Conservation (phyloP, 2,797 vertebrate species). For the Neomorphus geoffroyi region DNA sequence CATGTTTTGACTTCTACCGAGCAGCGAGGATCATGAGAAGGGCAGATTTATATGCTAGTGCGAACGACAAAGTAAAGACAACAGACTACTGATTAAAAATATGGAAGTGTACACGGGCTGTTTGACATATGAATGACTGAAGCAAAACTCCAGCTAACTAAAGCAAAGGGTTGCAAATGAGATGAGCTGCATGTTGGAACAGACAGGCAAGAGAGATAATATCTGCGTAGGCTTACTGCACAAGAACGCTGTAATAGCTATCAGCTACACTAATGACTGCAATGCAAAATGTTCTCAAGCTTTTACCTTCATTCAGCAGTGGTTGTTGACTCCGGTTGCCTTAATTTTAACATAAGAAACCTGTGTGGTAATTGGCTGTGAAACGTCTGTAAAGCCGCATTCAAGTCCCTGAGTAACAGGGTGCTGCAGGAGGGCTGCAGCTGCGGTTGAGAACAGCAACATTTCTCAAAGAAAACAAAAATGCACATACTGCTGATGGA, state of each 20-base stretch:
- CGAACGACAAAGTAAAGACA: slow-evolving; percentile 68
- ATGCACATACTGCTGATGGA: not conserved
- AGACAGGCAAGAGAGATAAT: slow-evolving; percentile 34
- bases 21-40: slow-evolving; percentile 63
- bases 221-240: slow-evolving; percentile 53
- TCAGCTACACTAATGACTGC: slow-evolving; percentile 38
- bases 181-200: slow-evolving; percentile 58
- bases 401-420: not conserved
- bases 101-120: slow-evolving; percentile 52
- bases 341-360: slow-evolving; percentile 43
- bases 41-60: slow-evolving; percentile 62
- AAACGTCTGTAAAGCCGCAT: not conserved
- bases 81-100: slow-evolving; percentile 65
- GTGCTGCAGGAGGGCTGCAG: slow-evolving; percentile 8
- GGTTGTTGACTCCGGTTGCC: slow-evolving; percentile 26
- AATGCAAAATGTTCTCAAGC: slow-evolving; percentile 52
- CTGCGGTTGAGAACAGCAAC: not conserved
- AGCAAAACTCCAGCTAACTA: slow-evolving; percentile 52
- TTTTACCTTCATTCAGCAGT: slow-evolving; percentile 48
- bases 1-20: slow-evolving; percentile 63
- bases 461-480: slow-evolving; percentile 47
- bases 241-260: slow-evolving; percentile 57
- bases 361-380: not conserved
- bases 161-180: slow-evolving; percentile 53
- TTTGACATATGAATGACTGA: slow-evolving; percentile 63